Evolutionary conservation across 2,113 vertebrate species (phyloP), one percentile per base, ranked within the genome.

Genomic region (Semicossyphus pulcher): DNA sequence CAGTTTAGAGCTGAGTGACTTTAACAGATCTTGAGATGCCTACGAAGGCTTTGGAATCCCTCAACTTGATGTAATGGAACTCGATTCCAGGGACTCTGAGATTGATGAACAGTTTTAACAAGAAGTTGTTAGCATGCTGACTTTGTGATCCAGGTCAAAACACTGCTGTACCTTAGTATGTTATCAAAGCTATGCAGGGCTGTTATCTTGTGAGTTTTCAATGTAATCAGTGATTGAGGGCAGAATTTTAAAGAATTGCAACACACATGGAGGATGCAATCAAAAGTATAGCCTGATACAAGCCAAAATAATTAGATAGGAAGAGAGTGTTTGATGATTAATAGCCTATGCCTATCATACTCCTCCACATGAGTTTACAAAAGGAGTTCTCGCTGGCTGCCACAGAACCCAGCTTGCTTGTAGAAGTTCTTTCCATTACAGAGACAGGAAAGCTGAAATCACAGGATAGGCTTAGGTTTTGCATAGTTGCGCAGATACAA

Each of bases 31-130:
- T 80, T 67, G 36, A 36, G 80, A 80, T 57, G 54, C 77, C 60
- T 76, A 63, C 83, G 85, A 68, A n/a, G n/a, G n/a, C n/a, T n/a
- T n/a, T n/a, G n/a, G 60, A 86, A 47, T 68, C 59, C 72, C 57
- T 88, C 82, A 89, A 86, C 89, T 88, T 75, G 41, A 80, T 72
- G 72, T 80, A 86, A 86, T 76, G 41, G 49, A 64, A 53, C 86
- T 54, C 34, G 26, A 75, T 79, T 74, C 34, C 72, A 60, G n/a
- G 64, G 67, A 78, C 65, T 62, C 32, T 41, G n/a, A n/a, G n/a
- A n/a, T n/a, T n/a, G n/a, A n/a, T n/a, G n/a, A n/a, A n/a, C n/a
- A n/a, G n/a, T n/a, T n/a, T n/a, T n/a, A n/a, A n/a, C n/a, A n/a
- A n/a, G n/a, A n/a, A n/a, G n/a, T n/a, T n/a, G n/a, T n/a, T n/a